Base-by-base conservation (phyloP, 2,888 invertebrate genomes). In the Lymantria dispar region DNA sequence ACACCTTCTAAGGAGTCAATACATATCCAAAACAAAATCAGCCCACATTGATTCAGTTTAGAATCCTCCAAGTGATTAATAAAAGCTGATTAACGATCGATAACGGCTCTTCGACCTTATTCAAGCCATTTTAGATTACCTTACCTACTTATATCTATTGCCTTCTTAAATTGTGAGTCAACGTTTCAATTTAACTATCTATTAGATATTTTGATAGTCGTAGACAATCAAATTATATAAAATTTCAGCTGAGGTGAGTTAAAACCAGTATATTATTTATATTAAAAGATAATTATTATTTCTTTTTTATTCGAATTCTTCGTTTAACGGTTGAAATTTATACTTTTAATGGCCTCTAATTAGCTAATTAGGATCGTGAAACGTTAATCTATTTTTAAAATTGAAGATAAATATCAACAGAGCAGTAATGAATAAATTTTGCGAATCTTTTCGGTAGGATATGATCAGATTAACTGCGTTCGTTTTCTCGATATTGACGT, bases 21-120 rank as follows among this genome's bases (percentile, higher is more conserved):
- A 59, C 60, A 56, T 57, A 62, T 57, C 70, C 63, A 70, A 72
- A 69, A 62, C 54, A 64, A 58, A 56, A 53, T 58, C 56, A 56
- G 43, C 60, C 54, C 48, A 60, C 56, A 48, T 51, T 39, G 31
- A 46, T n/a, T 37, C 46, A 37, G 47, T 54, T 62, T 62, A 52
- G 54, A 53, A 57, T 52, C 56, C 42, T 57, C 43, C 37, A 50
- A 59, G 64, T 57, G 58, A 60, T 60, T 58, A 52, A 52, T 48
- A 55, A 62, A 61, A 58, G 61, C 52, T 50, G 53, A 62, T 53
- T 53, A 47, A 58, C 61, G 58, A 71, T 73, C 71, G 60, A 69
- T 83, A 82, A 84, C 81, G 82, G 84, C 58, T 63, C 68, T 63
- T 49, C 58, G 63, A 68, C 78, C 83, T 68, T 81, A 78, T 78